phyloP scores from a whole-genome alignment of 2,888 invertebrate species.

The Congeria kusceri region DNA sequence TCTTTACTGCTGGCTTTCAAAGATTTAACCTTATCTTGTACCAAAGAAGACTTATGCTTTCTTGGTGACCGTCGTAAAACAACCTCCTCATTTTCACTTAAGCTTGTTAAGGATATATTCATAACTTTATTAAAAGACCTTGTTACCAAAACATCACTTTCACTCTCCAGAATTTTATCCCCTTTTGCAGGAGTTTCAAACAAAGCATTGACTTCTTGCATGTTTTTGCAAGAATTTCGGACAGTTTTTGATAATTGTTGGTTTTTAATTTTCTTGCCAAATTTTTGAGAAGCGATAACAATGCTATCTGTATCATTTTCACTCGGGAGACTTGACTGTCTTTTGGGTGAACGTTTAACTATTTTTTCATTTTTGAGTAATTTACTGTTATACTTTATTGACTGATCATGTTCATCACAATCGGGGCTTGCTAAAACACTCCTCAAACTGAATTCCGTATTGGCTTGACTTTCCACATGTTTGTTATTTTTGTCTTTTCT shows the following conservation, averaged over 20 bases:
- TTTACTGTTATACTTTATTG: not conserved
- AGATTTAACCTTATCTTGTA: not conserved
- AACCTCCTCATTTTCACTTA: constrained; percentile 2
- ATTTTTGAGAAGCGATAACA: constrained; percentile 7
- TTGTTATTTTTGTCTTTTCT: not conserved
- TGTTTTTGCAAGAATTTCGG: constrained; percentile 18
- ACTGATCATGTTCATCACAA: constrained; percentile 11
- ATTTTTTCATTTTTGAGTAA: too few species aligned
- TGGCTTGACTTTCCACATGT: constrained; percentile 5
- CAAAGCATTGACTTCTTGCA: constrained; percentile 39
- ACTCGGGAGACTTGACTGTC: too few species aligned
- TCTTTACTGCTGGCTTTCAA: not conserved
- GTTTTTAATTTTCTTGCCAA: constrained; percentile 17
- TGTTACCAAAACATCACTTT: not conserved
- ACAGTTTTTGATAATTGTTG: not conserved
- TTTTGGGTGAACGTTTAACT: too few species aligned
- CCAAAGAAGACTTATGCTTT: constrained; percentile 33
- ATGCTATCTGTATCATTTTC: too few species aligned
- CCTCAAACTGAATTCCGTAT: constrained; percentile 40
- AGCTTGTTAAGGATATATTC: constrained; percentile 3
- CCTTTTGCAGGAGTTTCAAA: constrained; percentile 38
- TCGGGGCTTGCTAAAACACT: constrained; percentile 50
- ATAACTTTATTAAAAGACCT: constrained; percentile 4
- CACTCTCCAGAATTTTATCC: constrained; percentile 3
- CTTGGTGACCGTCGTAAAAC: constrained; percentile 54